Evolutionary conservation across 23 tunicate species (phyloP), one percentile per base, ranked within the genome.

Genomic region (Phallusia fumigata): DNA sequence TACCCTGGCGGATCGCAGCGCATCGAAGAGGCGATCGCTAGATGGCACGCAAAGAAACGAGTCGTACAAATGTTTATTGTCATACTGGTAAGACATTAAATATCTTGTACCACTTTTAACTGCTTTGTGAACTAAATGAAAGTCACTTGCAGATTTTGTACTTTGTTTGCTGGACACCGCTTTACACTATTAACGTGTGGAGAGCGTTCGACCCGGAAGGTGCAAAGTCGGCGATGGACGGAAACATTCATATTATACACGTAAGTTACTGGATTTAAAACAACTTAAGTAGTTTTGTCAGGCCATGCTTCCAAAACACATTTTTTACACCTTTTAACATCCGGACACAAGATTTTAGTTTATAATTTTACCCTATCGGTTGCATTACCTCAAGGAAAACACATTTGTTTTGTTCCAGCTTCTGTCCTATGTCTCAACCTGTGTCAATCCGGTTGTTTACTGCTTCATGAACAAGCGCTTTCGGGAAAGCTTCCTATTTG

Each of bases 81-180:
- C 53, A 85, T 85, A 32, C 51, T 85, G 53, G 88, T 85, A 77
- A 58, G 88, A 45, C 18, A 31, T 6, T 21, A 40, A n/a, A n/a
- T n/a, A n/a, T 3, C 47, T 40, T 40, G 10, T 10, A 3, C 8
- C 47, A 40, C 5, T 40, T 40, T 5, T 10, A 10, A 40, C 10
- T 40, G 47, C 69, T 58, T 22, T 58, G n/a, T n/a, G n/a, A n/a
- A n/a, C n/a, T n/a, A n/a, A n/a, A n/a, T n/a, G n/a, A n/a, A n/a
- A n/a, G n/a, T n/a, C n/a, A 58, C 16, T 58, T 58, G 19, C 74
- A 92, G 97, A 72, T 92, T 79, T 51, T 92, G 16, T 92, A 80
- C 65, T 92, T 92, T 40, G 35, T 92, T 2, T 88, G 87, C 75
- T 92, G 97, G 97, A 82, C 97, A 45, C 97, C 97, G 18, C 69